A percentile compares a stretch with the other conserved stretches of the same genome.
Evolutionary conservation across 2,888 invertebrate species (phyloP).

Genomic region (Limnephilus rhombicus): DNA sequence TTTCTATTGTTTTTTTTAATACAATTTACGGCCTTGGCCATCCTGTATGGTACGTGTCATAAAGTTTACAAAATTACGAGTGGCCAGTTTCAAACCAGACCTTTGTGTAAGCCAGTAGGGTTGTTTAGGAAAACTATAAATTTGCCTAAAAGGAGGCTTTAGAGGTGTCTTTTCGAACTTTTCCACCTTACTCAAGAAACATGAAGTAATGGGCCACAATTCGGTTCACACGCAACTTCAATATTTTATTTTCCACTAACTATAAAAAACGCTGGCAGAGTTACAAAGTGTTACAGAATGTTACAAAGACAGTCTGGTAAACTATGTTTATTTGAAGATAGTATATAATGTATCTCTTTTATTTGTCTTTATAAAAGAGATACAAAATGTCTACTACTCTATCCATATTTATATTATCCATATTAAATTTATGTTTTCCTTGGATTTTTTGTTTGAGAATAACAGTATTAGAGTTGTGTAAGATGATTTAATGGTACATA

Average conservation of each 20-base stretch:
- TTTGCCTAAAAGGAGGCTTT: slow-evolving; percentile 10
- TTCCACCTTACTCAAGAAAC: not conserved
- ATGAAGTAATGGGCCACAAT: not conserved
- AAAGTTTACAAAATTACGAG: not conserved
- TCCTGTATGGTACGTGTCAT: not conserved
- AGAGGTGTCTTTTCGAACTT: not conserved
- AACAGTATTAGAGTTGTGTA: too few species aligned
- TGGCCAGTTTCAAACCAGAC: not conserved
- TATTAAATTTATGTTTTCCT: too few species aligned
- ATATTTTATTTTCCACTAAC: not conserved
- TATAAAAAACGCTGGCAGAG: too few species aligned
- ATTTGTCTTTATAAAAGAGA: too few species aligned
- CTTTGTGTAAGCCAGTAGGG: not conserved
- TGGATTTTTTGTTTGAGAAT: too few species aligned
- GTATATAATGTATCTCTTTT: too few species aligned
- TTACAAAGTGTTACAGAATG: too few species aligned
- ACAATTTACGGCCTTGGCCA: not conserved
- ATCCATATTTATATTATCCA: too few species aligned
- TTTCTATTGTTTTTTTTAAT: not conserved
- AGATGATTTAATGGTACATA: too few species aligned
- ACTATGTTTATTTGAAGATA: too few species aligned
- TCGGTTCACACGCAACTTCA: not conserved
- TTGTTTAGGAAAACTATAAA: not conserved
- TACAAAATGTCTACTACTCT: too few species aligned
- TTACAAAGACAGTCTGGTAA: not conserved